Evolutionary conservation across 2,797 vertebrate genomes (phyloP).

Genomic region (Karalla daura): DNA sequence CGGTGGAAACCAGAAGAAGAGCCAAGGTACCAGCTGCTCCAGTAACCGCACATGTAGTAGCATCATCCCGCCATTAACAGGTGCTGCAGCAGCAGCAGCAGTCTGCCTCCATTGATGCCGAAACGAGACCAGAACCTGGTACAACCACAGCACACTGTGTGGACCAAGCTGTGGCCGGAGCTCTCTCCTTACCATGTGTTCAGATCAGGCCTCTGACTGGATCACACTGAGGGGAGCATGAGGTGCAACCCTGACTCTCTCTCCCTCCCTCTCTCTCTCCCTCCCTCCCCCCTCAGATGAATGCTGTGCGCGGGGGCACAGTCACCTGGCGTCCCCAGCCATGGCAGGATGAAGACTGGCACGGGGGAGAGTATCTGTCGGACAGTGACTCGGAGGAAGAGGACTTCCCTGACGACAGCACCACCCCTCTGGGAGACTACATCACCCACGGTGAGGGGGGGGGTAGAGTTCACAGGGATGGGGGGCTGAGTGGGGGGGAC

Average conservation of each 20-base stretch:
- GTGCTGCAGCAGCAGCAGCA: background rate
- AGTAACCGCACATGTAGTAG: no score
- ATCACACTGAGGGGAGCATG: no score
- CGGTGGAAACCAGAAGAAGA: constrained; percentile 82
- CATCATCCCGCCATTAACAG: no score
- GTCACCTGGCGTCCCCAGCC: constrained; percentile 86
- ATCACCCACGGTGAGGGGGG: constrained; percentile 81
- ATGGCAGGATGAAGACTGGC: constrained; percentile 85
- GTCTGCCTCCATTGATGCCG: no score
- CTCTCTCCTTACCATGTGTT: no score
- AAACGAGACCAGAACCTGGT: no score
- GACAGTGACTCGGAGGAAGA: constrained; percentile 88
- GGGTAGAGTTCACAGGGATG: background rate
- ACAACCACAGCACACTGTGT: no score
- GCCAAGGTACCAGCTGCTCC: no score
- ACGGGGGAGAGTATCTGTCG: constrained; percentile 83
- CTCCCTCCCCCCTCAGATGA: constrained; percentile 74
- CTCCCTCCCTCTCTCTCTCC: no score
- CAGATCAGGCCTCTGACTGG: no score
- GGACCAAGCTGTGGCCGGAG: no score
- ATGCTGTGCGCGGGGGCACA: constrained; percentile 77
- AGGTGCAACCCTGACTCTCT: no score
- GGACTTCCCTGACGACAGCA: constrained; percentile 87
- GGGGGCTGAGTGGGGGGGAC: background rate
- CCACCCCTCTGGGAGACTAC: constrained; percentile 85